Base-by-base conservation (phyloP, 1,140 invertebrate species). In the Caerostris darwini region DNA sequence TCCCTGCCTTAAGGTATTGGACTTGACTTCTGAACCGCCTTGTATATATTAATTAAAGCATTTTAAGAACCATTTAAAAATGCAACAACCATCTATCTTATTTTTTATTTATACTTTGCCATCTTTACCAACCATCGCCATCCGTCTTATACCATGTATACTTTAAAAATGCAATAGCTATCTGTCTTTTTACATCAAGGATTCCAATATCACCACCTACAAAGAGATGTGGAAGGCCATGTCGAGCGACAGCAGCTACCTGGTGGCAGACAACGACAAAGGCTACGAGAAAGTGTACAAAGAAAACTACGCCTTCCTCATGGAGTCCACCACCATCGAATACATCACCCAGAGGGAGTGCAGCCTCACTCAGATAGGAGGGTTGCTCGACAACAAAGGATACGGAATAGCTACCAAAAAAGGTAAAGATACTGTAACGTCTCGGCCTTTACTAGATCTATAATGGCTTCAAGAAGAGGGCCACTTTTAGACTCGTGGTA, bases 171-270 rank as follows among this genome's bases (percentile, higher is more conserved):
- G 34, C 34, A 34, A 34, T 34, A 34, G 34, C 34, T 2, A 34
- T 34, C 34, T 34, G 34, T 34, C 34, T 67, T 85, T 12, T 85
- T 67, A 67, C n/a, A 53, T 58, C 0, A 95, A 98, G 98, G 98
- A 98, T 96, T 99, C 98, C 7, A 98, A 98, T 96, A 98, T 99
- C 95, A 98, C 98, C 0, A 97, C 97, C 0, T 98, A 98, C 95
- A 97, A 97, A 95, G 96, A 96, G 94, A 98, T 99, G 98, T 98
- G 97, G 97, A 97, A 97, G 14, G 97, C 97, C 81, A 99, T 98
- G 98, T 97, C 53, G 6, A 57, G 97, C 0, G 97, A 97, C 71
- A 98, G 98, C 0, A 97, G 97, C 0, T 98, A 99, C 0, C 99
- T 98, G 95, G 97, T 98, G 1, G 96, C 97, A 56, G 97, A 96